These are phyloP conservation scores for Chelonia mydas DNA, from an alignment of 2,797 vertebrate species.

Conservation along the genomic window DNA sequence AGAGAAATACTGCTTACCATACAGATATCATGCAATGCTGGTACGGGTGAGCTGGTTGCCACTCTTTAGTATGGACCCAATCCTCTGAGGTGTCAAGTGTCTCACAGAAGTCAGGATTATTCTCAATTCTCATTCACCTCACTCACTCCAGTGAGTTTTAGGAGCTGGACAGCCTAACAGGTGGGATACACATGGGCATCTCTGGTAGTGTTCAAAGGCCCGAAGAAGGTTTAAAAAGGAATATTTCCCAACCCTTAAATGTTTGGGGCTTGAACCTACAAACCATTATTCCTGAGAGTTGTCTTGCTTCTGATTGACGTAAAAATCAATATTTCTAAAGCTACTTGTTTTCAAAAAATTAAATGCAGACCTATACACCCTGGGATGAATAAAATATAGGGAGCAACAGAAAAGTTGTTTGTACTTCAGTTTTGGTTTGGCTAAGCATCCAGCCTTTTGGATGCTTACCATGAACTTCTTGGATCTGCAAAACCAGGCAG, in stretches of 20 bases:
- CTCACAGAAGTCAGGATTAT: background rate
- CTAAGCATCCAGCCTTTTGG: background rate
- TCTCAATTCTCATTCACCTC: background rate
- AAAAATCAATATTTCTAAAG: background rate
- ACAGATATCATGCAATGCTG: background rate
- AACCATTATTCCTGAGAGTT: background rate
- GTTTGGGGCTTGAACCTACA: background rate
- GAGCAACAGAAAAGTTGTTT: background rate
- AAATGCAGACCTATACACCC: background rate
- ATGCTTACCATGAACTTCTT: background rate
- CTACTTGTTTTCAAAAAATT: background rate
- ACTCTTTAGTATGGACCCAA: background rate
- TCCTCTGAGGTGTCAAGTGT: background rate
- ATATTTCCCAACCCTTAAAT: background rate
- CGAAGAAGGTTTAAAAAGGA: background rate
- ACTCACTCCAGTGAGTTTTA: background rate
- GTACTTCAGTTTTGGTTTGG: background rate
- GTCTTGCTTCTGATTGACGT: background rate
- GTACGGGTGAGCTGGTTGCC: background rate
- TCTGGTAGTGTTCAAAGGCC: background rate
- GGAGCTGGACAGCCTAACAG: background rate
- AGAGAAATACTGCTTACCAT: background rate
- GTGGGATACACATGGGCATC: background rate
- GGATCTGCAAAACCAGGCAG: background rate
- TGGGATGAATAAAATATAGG: background rate